Percentiles rank a stretch among this genome's conserved stretches.
Evolutionary conservation across 2,113 vertebrate genomes (phyloP).

Genomic region (Helogale parvula): DNA sequence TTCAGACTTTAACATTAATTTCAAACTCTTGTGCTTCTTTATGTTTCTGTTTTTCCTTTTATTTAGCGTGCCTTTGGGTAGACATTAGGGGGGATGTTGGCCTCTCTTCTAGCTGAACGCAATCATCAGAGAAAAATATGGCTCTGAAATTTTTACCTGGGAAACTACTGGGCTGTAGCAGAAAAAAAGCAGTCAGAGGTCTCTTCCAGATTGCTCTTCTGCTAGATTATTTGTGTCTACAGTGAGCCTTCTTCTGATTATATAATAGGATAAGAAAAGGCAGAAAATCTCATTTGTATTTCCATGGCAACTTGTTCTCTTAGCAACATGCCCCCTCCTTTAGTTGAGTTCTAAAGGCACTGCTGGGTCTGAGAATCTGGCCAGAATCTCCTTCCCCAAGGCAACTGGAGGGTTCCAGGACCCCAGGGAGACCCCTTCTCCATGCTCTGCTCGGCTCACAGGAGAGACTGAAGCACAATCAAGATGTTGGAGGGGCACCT

Average conservation of each 20-base stretch:
- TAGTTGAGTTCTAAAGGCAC: neutral
- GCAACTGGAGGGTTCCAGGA: neutral
- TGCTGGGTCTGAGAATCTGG: neutral
- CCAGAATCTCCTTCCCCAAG: neutral
- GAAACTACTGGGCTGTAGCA: neutral
- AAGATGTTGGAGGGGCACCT: neutral
- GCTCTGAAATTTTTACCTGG: neutral
- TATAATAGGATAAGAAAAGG: neutral
- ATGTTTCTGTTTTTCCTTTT: neutral
- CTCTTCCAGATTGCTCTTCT: neutral
- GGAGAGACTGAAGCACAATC: neutral
- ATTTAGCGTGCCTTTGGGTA: neutral
- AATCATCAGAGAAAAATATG: neutral
- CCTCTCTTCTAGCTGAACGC: neutral
- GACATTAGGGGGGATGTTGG: neutral
- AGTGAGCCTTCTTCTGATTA: conserved; percentile 5
- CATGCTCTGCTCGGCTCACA: neutral
- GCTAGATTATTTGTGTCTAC: neutral
- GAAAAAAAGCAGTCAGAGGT: neutral
- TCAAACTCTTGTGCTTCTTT: neutral
- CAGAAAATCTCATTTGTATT: conserved; percentile 7
- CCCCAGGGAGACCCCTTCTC: neutral
- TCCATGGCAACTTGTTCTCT: conserved; percentile 27
- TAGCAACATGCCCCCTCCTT: neutral
- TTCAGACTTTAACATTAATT: neutral